A percentile compares a stretch with the other conserved stretches of the same genome.
phyloP scores from a whole-genome alignment of 2,113 vertebrate species.

The Opisthocomus hoazin region DNA sequence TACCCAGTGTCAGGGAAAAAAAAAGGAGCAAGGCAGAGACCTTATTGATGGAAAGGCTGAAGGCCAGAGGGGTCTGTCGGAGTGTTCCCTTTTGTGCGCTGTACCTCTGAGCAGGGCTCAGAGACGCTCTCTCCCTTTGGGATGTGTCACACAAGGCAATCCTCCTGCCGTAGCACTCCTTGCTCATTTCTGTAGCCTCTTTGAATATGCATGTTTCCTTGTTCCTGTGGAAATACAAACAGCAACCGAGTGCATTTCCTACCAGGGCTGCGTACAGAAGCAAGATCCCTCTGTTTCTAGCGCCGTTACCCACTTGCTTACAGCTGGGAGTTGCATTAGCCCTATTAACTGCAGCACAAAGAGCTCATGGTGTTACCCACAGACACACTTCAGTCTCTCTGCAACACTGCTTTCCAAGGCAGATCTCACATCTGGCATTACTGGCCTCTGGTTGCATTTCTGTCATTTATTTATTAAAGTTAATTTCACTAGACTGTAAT shows the following conservation, averaged over 20 bases:
- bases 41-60: not conserved
- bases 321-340: not conserved
- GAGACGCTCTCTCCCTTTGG: not conserved
- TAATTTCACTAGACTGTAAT: not conserved
- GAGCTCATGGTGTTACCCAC: not conserved
- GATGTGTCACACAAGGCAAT: not conserved
- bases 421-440: not conserved
- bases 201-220: not conserved
- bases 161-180: not conserved
- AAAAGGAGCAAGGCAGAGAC: not conserved
- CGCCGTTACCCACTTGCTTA: not conserved
- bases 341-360: not conserved
- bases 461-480: not conserved
- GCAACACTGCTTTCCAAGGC: not conserved
- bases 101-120: not conserved
- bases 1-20: not conserved
- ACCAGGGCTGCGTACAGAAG: not conserved
- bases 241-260: not conserved
- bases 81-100: rapidly evolving
- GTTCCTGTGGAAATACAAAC: not conserved
- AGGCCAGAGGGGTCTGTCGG: not conserved
- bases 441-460: not conserved
- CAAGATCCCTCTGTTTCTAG: not conserved
- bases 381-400: not conserved
- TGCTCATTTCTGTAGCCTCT: not conserved